These are phyloP conservation scores for Ameiurus melas DNA, from an alignment of 2,113 vertebrate species.

Conservation along the genomic window DNA sequence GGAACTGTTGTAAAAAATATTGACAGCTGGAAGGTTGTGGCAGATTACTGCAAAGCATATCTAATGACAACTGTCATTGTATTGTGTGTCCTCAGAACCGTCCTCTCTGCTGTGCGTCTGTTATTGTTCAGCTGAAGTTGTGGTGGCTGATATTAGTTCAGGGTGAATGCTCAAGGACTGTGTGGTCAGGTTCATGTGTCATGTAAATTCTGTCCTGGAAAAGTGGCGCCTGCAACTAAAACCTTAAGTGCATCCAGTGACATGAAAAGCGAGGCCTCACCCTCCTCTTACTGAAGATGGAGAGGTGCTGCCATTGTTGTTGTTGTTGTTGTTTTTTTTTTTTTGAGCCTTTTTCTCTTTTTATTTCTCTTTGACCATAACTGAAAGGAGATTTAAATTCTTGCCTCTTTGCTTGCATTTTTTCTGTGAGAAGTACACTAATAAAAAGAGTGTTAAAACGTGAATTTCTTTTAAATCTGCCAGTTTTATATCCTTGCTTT, in stretches of 20 bases:
- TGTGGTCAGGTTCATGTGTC: constrained; percentile 53
- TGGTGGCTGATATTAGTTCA: constrained; percentile 37
- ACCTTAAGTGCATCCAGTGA: constrained; percentile 47
- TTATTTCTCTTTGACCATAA: background rate
- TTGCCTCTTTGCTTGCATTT: background rate
- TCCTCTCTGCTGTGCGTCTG: constrained; percentile 1
- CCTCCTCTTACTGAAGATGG: constrained; percentile 25
- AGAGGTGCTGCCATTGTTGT: constrained; percentile 13
- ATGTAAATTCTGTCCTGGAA: constrained; percentile 48
- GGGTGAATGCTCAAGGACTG: constrained; percentile 51
- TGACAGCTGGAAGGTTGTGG: background rate
- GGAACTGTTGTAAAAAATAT: background rate
- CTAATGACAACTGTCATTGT: constrained; percentile 14
- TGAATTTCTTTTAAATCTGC: background rate
- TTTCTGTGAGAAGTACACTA: background rate
- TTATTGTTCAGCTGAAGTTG: constrained; percentile 22
- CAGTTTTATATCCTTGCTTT: background rate
- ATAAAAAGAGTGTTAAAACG: too few relatives aligned
- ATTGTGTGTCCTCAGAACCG: constrained; percentile 26
- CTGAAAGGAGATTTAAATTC: background rate
- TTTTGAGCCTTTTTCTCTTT: background rate
- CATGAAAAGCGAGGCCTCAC: constrained; percentile 26
- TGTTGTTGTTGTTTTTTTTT: background rate
- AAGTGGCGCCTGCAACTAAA: constrained; percentile 55
- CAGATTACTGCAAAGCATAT: background rate